These are phyloP conservation scores for Parascotia fuliginaria DNA, from an alignment of 2,888 invertebrate species.

Conservation along the genomic window DNA sequence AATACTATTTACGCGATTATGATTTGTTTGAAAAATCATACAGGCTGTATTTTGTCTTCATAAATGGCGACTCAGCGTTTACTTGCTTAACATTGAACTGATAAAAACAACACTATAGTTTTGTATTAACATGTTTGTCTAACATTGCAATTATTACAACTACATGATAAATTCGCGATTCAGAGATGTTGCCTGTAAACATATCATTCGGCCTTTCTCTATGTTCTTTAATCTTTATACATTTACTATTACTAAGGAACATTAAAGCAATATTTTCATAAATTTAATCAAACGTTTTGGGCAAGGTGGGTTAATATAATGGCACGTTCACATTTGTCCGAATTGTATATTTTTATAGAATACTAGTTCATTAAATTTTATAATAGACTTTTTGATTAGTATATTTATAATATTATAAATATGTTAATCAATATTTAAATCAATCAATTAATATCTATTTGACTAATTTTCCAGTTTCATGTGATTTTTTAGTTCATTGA, in stretches of 20 bases:
- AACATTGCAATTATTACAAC: conserved; percentile 74
- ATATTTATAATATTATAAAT: no score
- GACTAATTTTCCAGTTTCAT: no score
- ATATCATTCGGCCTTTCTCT: conserved; percentile 84
- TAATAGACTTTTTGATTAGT: no score
- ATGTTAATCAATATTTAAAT: no score
- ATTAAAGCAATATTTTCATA: conserved; percentile 36
- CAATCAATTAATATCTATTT: no score
- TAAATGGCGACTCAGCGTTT: no score
- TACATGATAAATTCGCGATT: conserved; percentile 80
- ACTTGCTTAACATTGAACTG: conserved; percentile 12
- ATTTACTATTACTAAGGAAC: conserved; percentile 52
- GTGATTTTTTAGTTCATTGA: no score
- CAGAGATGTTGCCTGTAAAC: conserved; percentile 83
- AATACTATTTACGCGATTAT: no score
- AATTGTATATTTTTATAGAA: no score
- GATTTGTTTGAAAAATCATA: no score
- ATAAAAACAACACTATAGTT: conserved; percentile 27
- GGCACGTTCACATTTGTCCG: conserved; percentile 10
- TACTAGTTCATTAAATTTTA: no score
- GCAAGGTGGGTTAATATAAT: conserved; percentile 42
- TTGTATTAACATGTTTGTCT: conserved; percentile 43
- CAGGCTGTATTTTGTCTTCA: no score
- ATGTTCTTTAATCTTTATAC: conserved; percentile 55
- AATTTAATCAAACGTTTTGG: conserved; percentile 29